phyloP scores from a whole-genome alignment of 2,888 invertebrate species.

The Philonicus albiceps region DNA sequence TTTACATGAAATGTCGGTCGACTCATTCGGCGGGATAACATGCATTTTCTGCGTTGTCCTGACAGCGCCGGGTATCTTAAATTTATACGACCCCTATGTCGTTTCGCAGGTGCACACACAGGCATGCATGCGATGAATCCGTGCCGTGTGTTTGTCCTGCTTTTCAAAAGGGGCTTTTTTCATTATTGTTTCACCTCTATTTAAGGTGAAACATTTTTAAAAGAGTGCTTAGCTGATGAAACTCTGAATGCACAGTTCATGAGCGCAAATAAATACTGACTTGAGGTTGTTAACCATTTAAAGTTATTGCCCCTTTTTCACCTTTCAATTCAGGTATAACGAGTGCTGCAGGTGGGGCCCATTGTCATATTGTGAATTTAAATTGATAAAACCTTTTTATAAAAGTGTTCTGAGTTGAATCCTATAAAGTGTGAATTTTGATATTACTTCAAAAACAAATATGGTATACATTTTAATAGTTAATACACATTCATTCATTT shows the following conservation, averaged over 20 bases:
- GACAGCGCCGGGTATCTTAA: not conserved
- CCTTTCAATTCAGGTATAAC: not conserved
- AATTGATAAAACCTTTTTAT: not conserved
- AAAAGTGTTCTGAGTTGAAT: not conserved
- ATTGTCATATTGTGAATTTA: not conserved
- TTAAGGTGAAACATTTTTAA: not conserved
- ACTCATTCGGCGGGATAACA: conserved; percentile 20
- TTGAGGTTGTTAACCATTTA: conserved; percentile 35
- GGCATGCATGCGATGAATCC: not conserved
- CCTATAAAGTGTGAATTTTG: not conserved
- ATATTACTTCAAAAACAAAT: not conserved
- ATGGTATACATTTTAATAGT: not conserved
- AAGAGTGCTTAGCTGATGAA: conserved; percentile 27
- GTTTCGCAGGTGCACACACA: not conserved
- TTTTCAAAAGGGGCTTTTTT: conserved; percentile 19
- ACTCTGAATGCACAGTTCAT: not conserved
- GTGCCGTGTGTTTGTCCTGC: not conserved
- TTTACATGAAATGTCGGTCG: conserved; percentile 33
- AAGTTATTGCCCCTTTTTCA: not conserved
- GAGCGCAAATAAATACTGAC: conserved; percentile 13
- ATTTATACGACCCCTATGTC: conserved; percentile 18
- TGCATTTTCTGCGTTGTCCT: conserved; percentile 29
- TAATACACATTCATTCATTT: too few relatives aligned
- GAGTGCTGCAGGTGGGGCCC: not conserved
- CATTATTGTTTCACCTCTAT: not conserved